phyloP scores from a whole-genome alignment of 2,888 invertebrate genomes.

The Pristionchus fissidentatus region DNA sequence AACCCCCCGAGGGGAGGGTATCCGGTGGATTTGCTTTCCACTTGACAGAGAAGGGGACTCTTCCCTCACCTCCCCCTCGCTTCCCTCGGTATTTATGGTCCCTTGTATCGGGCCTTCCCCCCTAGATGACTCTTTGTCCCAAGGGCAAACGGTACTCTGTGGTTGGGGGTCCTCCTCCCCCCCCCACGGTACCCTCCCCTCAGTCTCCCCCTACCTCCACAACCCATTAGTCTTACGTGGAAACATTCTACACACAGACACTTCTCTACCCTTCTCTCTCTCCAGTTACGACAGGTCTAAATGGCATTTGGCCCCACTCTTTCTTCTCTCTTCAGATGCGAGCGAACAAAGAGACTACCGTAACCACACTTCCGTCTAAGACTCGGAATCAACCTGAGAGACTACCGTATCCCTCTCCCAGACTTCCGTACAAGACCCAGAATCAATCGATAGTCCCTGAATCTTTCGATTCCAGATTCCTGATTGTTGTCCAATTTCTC shows the following conservation, averaged over 20 bases:
- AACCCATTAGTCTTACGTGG: conserved; percentile 43
- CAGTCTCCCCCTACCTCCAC: conserved; percentile 9
- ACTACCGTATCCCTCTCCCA: conserved; percentile 7
- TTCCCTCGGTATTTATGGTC: conserved; percentile 43
- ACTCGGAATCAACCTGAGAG: not conserved
- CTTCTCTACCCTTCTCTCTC: too few species aligned
- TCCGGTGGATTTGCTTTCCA: not conserved
- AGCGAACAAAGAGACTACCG: conserved; percentile 34
- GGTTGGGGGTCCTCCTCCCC: not conserved
- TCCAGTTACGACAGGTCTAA: conserved; percentile 36
- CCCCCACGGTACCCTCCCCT: not conserved
- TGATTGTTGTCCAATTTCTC: conserved; percentile 12
- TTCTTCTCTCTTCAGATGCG: too few species aligned
- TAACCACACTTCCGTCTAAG: too few species aligned
- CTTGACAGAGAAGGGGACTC: not conserved
- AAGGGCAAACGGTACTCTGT: conserved; percentile 30
- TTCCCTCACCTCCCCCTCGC: conserved; percentile 18
- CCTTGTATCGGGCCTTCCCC: conserved; percentile 2
- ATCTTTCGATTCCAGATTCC: not conserved
- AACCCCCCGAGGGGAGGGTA: not conserved
- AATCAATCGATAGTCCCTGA: not conserved
- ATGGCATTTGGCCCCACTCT: conserved; percentile 41
- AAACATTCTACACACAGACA: conserved; percentile 35
- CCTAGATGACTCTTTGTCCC: conserved; percentile 42
- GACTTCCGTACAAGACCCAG: not conserved